phyloP scores from a whole-genome alignment of 2,797 vertebrate genomes.

The Xenopus petersii region DNA sequence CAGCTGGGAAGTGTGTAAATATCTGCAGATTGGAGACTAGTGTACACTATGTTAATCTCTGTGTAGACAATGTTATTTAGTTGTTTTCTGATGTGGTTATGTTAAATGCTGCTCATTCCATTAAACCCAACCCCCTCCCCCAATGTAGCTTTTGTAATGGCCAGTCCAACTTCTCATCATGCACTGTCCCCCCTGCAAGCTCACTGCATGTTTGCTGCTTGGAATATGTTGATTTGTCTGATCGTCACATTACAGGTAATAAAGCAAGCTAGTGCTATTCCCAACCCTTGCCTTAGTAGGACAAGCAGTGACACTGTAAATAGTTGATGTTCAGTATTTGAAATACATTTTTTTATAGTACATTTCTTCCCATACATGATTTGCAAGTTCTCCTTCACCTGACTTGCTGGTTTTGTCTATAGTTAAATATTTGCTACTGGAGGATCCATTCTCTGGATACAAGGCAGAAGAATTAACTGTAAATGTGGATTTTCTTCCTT shows the following conservation, averaged over 20 bases:
- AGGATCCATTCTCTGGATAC: conserved; percentile 8
- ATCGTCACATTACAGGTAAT: conserved; percentile 62
- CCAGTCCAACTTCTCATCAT: conserved; percentile 65
- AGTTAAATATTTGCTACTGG: conserved; percentile 80
- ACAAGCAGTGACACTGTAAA: conserved; percentile 86
- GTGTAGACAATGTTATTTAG: conserved; percentile 80
- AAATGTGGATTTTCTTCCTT: too few species aligned
- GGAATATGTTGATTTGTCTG: conserved; percentile 75
- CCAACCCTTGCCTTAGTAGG: conserved; percentile 71
- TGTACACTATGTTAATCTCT: conserved; percentile 94
- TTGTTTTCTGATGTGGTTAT: conserved; percentile 63
- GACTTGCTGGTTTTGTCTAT: conserved; percentile 67
- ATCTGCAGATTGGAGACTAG: conserved; percentile 54
- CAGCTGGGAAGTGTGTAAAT: neutral
- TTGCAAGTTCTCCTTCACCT: conserved; percentile 66
- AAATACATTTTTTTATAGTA: conserved; percentile 65
- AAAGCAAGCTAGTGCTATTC: conserved; percentile 75
- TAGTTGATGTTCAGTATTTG: conserved; percentile 92
- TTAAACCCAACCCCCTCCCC: too few species aligned
- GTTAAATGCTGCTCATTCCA: conserved; percentile 65
- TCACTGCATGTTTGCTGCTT: conserved; percentile 91
- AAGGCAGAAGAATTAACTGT: too few species aligned
- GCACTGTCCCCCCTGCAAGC: conserved; percentile 73
- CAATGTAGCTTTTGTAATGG: too few species aligned
- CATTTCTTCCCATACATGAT: conserved; percentile 65